Evolutionary conservation across 2,797 vertebrate genomes (phyloP), one percentile per base, ranked within the genome.

Genomic region (Psittacula echo): DNA sequence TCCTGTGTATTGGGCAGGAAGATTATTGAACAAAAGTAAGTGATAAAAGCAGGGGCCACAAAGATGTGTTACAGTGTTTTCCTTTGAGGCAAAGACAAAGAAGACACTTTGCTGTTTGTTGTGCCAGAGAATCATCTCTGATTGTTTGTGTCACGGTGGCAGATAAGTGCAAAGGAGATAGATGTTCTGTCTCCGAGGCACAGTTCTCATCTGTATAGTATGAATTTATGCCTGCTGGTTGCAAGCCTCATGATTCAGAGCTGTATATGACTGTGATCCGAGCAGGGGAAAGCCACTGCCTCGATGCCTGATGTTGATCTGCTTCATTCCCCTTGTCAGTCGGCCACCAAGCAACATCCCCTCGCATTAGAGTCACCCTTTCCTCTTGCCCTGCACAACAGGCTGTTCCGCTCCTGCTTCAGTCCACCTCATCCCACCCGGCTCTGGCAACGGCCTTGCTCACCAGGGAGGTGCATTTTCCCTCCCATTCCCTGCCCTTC

Each of bases 131-230:
- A 97, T 97, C 96, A 97, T 96, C 96, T 96, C 95, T 96, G 96
- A 97, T 96, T 96, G 96, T 96, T 95, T 97, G 96, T 96, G 96
- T 96, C 96, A 96, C 73, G 79, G 96, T 97, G 96, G 96, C 96
- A 97, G 96, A 96, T 96, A 96, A 96, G 96, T 97, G 96, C 96
- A 96, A 96, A 96, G 94, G 96, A 97, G 96, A 97, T 96, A 97
- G 96, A 97, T 96, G 96, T 93, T 96, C 92, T 96, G 96, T 97
- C 96, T 96, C 96, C 82, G 24, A 96, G 96, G 96, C 96, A 95
- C 96, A 95, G 96, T 88, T 96, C 96, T 96, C 96, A 96, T 96
- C 95, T 95, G 96, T 87, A 95, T 85, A 50, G 94, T 75, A 93
- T 93, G 78, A 96, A 97, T 97, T 97, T 97, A 97, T 97, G 96